Base-by-base conservation (phyloP, 2,888 invertebrate genomes). In the Tricholauxania praeusta region DNA sequence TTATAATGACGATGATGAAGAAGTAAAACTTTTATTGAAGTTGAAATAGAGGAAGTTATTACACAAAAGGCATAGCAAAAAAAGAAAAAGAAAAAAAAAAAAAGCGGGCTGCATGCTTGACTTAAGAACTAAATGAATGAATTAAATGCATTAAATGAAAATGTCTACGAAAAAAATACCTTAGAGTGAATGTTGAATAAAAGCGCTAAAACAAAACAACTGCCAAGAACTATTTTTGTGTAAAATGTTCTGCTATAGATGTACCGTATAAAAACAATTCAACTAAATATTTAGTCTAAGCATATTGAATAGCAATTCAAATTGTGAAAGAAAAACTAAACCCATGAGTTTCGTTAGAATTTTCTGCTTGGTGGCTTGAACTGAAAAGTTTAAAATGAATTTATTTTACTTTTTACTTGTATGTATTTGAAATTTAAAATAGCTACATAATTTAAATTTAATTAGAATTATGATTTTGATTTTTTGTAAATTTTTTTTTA, bases 211-310 rank as follows among this genome's bases (percentile, higher is more conserved):
- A 60, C 81, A 81, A 81, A 82, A 79, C 75, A 85, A 85, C 84
- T 84, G 84, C 85, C 84, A 85, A 83, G 81, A 83, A 84, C 82
- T 81, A 82, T 81, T 83, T 79, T 79, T 79, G 75, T 80, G 78
- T 79, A 80, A 78, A 78, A 82, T 81, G 83, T 83, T 84, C 82
- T 82, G 53, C 73, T 70, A 70, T 73, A 73, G 74, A 70, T 72
- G 72, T 72, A 69, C 57, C 55, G 67, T 73, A 68, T 62, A 66
- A 51, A n/a, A 59, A 32, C 47, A 59, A 62, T 28, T 39, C 59
- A 74, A 67, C 22, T 55, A 22, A 67, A 55, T 22, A 19, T 32
- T 69, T 22, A n/a, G 47, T 62, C 53, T 47, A 70, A 53, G 63
- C 59, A 59, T 22, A 59, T 28, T 68, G 32, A 12, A 17, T 57